Evolutionary conservation across 2,113 vertebrate species (phyloP).

Genomic region (Malurus cyaneus): DNA sequence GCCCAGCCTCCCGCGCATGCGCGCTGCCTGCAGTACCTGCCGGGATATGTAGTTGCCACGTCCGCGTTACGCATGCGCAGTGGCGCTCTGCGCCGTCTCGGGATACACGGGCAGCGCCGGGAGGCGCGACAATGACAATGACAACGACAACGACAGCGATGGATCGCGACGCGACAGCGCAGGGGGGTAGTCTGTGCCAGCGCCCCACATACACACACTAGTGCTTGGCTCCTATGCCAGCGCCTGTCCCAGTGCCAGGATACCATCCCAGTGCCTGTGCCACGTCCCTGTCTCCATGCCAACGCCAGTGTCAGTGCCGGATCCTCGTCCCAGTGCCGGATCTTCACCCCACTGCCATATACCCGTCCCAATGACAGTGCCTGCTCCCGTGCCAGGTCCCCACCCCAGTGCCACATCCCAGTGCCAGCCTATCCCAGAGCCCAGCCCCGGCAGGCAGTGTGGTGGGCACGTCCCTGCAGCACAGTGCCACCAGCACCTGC

Average conservation of each 20-base stretch:
- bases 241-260: background rate
- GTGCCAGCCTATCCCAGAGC: background rate
- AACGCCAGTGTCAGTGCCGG: background rate
- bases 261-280: background rate
- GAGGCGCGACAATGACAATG: background rate
- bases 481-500: background rate
- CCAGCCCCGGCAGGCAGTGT: background rate
- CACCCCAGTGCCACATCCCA: background rate
- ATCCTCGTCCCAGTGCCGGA: too few relatives aligned
- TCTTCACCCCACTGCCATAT: background rate
- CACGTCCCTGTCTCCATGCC: background rate
- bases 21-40: fast-evolving
- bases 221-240: background rate
- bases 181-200: background rate
- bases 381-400: background rate
- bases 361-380: background rate
- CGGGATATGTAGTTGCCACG: slow-evolving; percentile 50
- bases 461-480: fast-evolving
- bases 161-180: background rate
- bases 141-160: fast-evolving
- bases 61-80: fast-evolving
- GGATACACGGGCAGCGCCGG: fast-evolving
- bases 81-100: background rate
- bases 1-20: background rate
- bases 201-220: too few relatives aligned